Conservation (phyloP, 92 coral and sea anemone genomes). For the Zoanthus sansibaricus region DNA sequence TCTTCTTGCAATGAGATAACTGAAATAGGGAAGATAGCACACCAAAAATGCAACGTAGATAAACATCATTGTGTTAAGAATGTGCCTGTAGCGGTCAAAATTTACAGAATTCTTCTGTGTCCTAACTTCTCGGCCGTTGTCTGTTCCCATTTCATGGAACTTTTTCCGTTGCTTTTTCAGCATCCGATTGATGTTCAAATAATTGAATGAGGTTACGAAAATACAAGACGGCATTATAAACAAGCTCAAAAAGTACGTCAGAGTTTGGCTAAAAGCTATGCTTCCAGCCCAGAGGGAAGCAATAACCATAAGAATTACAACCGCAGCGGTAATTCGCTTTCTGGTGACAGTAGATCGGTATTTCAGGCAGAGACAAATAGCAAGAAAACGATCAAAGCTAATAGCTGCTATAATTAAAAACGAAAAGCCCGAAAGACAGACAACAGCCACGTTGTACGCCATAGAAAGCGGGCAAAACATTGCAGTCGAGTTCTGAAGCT, state of each 20-base stretch:
- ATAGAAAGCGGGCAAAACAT: slow-evolving; percentile 12
- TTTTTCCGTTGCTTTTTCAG: slow-evolving; percentile 2
- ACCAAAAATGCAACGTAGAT: slow-evolving; percentile 10
- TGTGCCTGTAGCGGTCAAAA: slow-evolving; percentile 5
- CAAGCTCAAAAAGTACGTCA: slow-evolving; percentile 6
- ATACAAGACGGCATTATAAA: slow-evolving; percentile 34
- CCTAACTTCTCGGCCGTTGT: background rate
- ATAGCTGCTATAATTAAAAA: slow-evolving; percentile 26
- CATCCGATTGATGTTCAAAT: slow-evolving; percentile 29
- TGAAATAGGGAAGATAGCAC: slow-evolving; percentile 21
- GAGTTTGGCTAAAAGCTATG: background rate
- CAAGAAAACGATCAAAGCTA: slow-evolving; percentile 32
- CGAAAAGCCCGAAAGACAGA: slow-evolving; percentile 23
- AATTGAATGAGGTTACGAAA: slow-evolving; percentile 30
- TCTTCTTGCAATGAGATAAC: slow-evolving; percentile 12
- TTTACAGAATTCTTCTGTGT: background rate
- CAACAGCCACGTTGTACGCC: slow-evolving; percentile 12
- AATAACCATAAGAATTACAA: background rate
- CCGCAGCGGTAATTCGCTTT: background rate
- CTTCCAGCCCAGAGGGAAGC: slow-evolving; percentile 20
- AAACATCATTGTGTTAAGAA: slow-evolving; percentile 15
- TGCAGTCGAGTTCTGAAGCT: background rate
- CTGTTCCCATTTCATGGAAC: background rate
- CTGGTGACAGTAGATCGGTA: slow-evolving; percentile 25
- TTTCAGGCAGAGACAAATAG: slow-evolving; percentile 31